Percentiles rank a stretch among this genome's conserved stretches.
These are phyloP conservation scores for Acanthosoma haemorrhoidale DNA, from an alignment of 2,888 invertebrate genomes.

Conservation along the genomic window DNA sequence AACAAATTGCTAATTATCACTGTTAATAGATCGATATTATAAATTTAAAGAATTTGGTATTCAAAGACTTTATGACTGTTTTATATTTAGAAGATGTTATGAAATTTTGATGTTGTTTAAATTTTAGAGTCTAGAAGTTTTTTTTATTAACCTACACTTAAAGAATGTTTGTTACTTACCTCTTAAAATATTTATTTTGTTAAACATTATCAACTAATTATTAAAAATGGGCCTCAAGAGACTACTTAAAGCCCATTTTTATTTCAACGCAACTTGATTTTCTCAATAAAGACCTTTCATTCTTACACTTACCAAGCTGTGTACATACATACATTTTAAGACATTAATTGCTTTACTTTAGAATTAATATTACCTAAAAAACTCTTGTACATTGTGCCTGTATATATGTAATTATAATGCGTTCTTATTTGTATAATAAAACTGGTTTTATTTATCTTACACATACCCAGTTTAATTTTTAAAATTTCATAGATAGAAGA, in stretches of 20 bases:
- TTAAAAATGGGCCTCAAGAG: too few species aligned
- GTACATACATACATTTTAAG: neutral
- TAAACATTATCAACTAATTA: too few species aligned
- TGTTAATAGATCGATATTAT: neutral
- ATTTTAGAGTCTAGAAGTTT: conserved; percentile 19
- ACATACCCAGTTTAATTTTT: neutral
- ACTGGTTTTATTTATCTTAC: neutral
- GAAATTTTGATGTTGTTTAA: conserved; percentile 21
- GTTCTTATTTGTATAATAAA: neutral
- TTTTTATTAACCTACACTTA: neutral
- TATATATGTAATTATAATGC: conserved; percentile 10
- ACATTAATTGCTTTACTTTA: neutral
- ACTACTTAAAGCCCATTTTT: too few species aligned
- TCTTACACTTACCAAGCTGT: neutral
- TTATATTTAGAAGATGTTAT: neutral
- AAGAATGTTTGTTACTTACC: neutral
- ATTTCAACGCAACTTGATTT: too few species aligned
- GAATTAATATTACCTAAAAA: neutral
- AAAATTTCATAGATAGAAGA: too few species aligned
- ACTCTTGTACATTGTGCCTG: conserved; percentile 4
- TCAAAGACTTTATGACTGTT: neutral
- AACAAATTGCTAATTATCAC: too few species aligned
- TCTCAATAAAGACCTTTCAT: neutral
- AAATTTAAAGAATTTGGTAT: neutral
- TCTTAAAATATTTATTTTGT: neutral